phyloP scores from a whole-genome alignment of 2,888 invertebrate genomes.

The Netelia fuscicornis region DNA sequence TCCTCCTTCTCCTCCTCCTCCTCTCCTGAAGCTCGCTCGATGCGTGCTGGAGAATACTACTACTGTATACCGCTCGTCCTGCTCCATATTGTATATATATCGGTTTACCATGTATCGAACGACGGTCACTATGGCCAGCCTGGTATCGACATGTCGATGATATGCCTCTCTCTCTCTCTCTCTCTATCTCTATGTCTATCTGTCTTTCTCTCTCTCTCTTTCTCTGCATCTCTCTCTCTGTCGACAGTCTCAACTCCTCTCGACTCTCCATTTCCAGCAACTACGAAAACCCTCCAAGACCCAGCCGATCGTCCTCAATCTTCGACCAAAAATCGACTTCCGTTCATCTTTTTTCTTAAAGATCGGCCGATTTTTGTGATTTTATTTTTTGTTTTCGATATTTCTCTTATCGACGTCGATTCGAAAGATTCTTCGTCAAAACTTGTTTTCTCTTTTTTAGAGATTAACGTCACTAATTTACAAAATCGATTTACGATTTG shows the following conservation, averaged over 20 bases:
- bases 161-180: slow-evolving; percentile 73
- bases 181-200: slow-evolving; percentile 67
- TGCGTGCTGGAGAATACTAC: slow-evolving; percentile 77
- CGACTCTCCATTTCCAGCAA: slow-evolving; percentile 33
- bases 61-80: background rate
- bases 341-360: no score
- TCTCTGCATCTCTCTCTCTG: slow-evolving; percentile 71
- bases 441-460: no score
- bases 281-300: background rate
- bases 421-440: no score
- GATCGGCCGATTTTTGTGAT: no score
- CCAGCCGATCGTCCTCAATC: background rate
- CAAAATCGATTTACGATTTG: no score
- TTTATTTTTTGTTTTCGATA: no score
- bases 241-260: slow-evolving; percentile 33
- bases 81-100: slow-evolving; percentile 34
- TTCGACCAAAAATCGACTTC: no score
- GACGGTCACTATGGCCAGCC: slow-evolving; percentile 76
- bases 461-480: no score
- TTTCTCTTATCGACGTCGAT: no score
- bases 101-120: slow-evolving; percentile 78
- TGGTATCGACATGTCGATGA: slow-evolving; percentile 84
- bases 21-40: slow-evolving; percentile 58
- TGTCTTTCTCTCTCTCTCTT: slow-evolving; percentile 66
- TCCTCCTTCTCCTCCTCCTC: slow-evolving; percentile 25